Evolutionary conservation across 2,113 vertebrate species (phyloP), one percentile per base, ranked within the genome.

Genomic region (Vidua chalybeata): DNA sequence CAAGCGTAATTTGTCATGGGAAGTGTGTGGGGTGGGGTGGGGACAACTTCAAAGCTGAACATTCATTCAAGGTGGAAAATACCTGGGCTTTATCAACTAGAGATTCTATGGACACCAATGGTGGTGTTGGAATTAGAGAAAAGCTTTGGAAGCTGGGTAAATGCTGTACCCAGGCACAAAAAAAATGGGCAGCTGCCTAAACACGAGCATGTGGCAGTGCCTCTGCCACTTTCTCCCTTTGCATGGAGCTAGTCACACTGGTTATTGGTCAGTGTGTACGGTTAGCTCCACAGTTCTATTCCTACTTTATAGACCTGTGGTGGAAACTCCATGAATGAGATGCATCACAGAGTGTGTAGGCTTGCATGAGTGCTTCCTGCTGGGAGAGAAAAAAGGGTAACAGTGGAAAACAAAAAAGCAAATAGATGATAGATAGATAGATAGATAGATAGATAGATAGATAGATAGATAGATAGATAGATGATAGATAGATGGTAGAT

Each of bases 41-140:
- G n/a, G n/a, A n/a, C 1, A 10, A 33, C 84, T 64, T 83, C 27
- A 79, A 54, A 84, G 75, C 12, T 68, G 23, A 69, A 26, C 7
- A 13, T 28, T 43, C 19, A n/a, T 67, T 8, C 30, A 21, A 52
- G 22, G 11, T 9, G 31, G 61, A 58, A 86, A 76, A 31, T 24
- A 56, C 7, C 18, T 43, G 9, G 3, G 9, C 48, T 87, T 89
- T 30, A 24, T 48, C 28, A 68, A 3, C 5, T 73, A n/a, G 61
- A 81, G 24, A 39, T 2, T 3, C 2, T 52, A 14, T 4, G 19
- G 10, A 28, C 0, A 2, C 1, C 6, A 30, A 10, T 13, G 8
- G 7, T 33, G 12, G 2, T 37, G 7, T 7, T n/a, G 5, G n/a
- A 77, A 20, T 67, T 77, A 30, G 14, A 15, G 23, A 63, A 59